These are phyloP conservation scores for Sylvicola fuscatus DNA, from an alignment of 2,888 invertebrate species.

Conservation along the genomic window DNA sequence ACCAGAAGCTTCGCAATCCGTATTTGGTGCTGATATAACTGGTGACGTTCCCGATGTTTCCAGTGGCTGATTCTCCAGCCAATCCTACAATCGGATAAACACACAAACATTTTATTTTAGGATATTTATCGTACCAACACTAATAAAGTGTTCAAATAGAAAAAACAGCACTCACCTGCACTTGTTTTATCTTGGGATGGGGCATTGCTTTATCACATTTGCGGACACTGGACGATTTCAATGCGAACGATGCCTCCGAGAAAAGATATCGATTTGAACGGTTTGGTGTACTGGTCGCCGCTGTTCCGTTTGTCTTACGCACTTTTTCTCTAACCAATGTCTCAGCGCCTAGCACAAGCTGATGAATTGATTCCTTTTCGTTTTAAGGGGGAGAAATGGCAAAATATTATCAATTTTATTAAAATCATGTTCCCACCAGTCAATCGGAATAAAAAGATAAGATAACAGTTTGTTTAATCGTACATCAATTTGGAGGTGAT, in stretches of 20 bases:
- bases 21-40: slow-evolving; percentile 10
- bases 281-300: too few relatives aligned
- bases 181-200: slow-evolving; percentile 22
- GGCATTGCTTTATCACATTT: slow-evolving; percentile 21
- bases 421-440: too few relatives aligned
- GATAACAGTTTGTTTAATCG: too few relatives aligned
- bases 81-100: slow-evolving; percentile 14
- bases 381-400: too few relatives aligned
- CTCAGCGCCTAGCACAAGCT: slow-evolving; percentile 61
- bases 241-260: slow-evolving; percentile 15
- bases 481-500: too few relatives aligned
- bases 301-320: slow-evolving; percentile 19
- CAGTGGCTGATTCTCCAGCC: slow-evolving; percentile 23
- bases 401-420: too few relatives aligned
- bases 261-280: slow-evolving; percentile 5
- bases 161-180: too few relatives aligned
- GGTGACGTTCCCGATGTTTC: slow-evolving; percentile 8
- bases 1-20: slow-evolving; percentile 66
- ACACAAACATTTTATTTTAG: too few relatives aligned
- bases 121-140: too few relatives aligned
- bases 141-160: too few relatives aligned
- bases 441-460: too few relatives aligned
- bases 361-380: slow-evolving; percentile 36
- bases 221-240: slow-evolving; percentile 1
- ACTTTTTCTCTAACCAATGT: slow-evolving; percentile 42